Base-by-base conservation (phyloP, 2,113 vertebrate genomes). In the Spheniscus mendiculus region DNA sequence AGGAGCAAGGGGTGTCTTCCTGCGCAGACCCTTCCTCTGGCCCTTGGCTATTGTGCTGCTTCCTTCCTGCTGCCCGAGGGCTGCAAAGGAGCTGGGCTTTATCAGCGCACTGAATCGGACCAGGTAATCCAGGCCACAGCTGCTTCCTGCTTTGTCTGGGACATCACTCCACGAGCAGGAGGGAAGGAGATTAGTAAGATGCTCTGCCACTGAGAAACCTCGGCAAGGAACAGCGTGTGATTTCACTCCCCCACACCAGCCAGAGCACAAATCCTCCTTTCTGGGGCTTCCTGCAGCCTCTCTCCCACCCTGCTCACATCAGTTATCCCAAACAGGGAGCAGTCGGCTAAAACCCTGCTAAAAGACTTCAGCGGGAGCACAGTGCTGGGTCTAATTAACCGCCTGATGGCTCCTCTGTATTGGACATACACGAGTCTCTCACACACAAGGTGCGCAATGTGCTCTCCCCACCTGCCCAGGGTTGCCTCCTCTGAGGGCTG, bases 91-190 rank as follows among this genome's bases (percentile, higher is more conserved):
- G 73, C 65, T 25, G 71, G 47, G 47, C 53, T 86, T 76, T 91
- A 58, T 69, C 73, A 9, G 49, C 50, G 15, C 71, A 27, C 14
- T 18, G 76, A 18, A 92, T 73, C 32, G 1, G 66, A 66, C 66
- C 90, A 95, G 95, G 96, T 96, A 91, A 94, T 95, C n/a, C 92
- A 72, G 56, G 38, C 89, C 67, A 61, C 97, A 97, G 95, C 86
- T 97, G 97, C 93, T 97, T 97, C 97, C 97, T 97, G 90, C 92
- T 36, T 47, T 0, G 20, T 36, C 82, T 63, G 79, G 61, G 89
- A 63, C 56, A 1, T 14, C 0, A 0, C 82, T 86, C 71, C 3
- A 0, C 1, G 42, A 26, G 49, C 73, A 11, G 70, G 73, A 76
- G 86, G 89, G 90, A 95, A 95, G 81, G 92, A 94, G 61, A 72